phyloP scores from a whole-genome alignment of 2,113 vertebrate species.

The Gymnobelideus leadbeateri region DNA sequence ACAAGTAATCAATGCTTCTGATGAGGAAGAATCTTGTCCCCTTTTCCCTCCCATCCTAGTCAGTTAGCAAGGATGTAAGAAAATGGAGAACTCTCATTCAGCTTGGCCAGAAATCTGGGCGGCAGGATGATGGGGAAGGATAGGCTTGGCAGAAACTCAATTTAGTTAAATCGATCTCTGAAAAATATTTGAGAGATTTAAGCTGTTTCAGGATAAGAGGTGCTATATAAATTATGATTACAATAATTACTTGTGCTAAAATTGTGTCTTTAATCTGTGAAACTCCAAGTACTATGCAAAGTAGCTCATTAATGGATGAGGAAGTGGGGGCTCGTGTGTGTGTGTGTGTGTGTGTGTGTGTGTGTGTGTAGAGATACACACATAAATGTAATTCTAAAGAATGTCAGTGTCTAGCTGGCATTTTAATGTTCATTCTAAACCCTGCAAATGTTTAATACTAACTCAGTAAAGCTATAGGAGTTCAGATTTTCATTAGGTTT shows the following conservation, averaged over 20 bases:
- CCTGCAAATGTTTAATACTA: neutral
- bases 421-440: neutral
- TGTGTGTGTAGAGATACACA: neutral
- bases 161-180: neutral
- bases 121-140: neutral
- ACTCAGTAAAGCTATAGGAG: conserved; percentile 17
- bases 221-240: neutral
- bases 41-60: neutral
- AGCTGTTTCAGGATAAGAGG: neutral
- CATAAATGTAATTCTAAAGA: neutral
- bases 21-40: neutral
- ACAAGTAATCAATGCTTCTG: neutral
- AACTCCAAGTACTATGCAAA: neutral
- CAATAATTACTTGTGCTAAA: neutral
- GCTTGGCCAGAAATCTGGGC: conserved; percentile 9
- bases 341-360: neutral
- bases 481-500: neutral
- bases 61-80: neutral
- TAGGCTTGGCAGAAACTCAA: neutral
- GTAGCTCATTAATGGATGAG: neutral
- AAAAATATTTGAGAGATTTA: neutral
- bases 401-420: neutral
- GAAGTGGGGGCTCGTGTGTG: neutral
- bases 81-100: neutral
- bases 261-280: neutral